Evolutionary conservation across 2,888 invertebrate genomes (phyloP), one percentile per base, ranked within the genome.

Genomic region (Platycheirus albimanus): DNA sequence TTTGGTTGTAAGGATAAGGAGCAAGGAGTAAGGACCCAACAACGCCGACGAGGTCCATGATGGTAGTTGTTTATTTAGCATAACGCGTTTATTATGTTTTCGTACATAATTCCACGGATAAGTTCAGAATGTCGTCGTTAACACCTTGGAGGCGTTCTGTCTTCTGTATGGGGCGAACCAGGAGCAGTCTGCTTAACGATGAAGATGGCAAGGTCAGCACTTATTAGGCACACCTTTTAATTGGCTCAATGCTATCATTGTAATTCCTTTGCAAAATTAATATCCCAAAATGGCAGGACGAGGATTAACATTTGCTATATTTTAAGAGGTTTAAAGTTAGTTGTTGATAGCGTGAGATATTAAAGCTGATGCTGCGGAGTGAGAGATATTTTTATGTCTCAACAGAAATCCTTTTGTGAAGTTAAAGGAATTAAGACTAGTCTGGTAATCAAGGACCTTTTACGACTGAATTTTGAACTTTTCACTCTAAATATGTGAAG

Each of bases 51-150:
- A 52, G 5, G 30, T 52, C 30, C 11, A 1, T 24, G 33, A 1
- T 24, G 33, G 36, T 38, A 19, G 61, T 38, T 51, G 30, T 28
- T 49, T 56, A 38, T 64, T 77, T 77, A 56, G 56, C 71, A 71
- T 77, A 77, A 70, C 70, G 70, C 63, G 70, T 49, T 71, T 43
- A 45, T 71, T 33, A 52, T 66, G 56, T 20, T n/a, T n/a, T 66
- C 17, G 36, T 61, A 61, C 49, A 41, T 30, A 36, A 56, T 64
- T 71, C 71, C 47, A 64, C 41, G 71, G 71, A 49, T 64, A 43
- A 43, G 77, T 49, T 71, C 41, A 54, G 52, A 41, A 52, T n/a
- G n/a, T n/a, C 54, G 56, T 20, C 13, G 10, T 51, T 77, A 71
- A 58, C 77, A 77, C 71, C 38, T 77, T 33, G 3, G 7, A 11